These are phyloP conservation scores for Mnemiopsis leidyi DNA, from an alignment of 37 sponge, comb jelly and placozoan genomes.

Conservation along the genomic window DNA sequence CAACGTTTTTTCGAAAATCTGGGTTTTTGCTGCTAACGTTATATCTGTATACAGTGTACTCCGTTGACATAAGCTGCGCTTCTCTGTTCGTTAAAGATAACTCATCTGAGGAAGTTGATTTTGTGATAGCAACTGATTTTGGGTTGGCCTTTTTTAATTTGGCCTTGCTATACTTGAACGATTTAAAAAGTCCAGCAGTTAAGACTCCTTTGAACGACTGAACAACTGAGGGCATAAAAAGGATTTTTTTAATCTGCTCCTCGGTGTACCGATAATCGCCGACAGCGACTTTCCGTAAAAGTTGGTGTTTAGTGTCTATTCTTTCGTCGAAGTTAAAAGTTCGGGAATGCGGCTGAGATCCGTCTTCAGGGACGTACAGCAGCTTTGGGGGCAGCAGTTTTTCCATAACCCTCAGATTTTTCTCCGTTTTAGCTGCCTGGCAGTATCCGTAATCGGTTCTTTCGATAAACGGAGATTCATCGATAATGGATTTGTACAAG, in stretches of 20 bases:
- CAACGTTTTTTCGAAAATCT: not conserved
- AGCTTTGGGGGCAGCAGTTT: not conserved
- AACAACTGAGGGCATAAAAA: not conserved
- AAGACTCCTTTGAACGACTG: not conserved
- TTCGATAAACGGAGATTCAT: constrained; percentile 16
- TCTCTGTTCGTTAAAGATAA: not conserved
- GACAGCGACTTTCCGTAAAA: constrained; percentile 15
- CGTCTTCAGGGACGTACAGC: not conserved
- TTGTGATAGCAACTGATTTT: not conserved
- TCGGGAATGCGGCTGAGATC: not conserved
- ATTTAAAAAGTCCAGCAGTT: not conserved
- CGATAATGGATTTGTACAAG: not conserved
- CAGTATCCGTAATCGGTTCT: constrained; percentile 45
- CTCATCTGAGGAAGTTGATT: not conserved
- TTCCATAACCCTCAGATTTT: not conserved
- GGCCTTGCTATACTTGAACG: not conserved
- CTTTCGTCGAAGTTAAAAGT: not conserved
- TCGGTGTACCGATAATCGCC: not conserved
- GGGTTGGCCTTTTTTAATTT: not conserved
- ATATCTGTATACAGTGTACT: not conserved
- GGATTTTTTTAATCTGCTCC: not conserved
- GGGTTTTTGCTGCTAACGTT: not conserved
- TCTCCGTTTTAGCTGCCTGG: not conserved
- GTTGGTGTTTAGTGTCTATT: not conserved
- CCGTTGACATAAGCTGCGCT: not conserved